Percentiles rank a stretch among this genome's conserved stretches.
Conservation (phyloP, 2,888 invertebrate genomes). For the Diadegma fenestrale region DNA sequence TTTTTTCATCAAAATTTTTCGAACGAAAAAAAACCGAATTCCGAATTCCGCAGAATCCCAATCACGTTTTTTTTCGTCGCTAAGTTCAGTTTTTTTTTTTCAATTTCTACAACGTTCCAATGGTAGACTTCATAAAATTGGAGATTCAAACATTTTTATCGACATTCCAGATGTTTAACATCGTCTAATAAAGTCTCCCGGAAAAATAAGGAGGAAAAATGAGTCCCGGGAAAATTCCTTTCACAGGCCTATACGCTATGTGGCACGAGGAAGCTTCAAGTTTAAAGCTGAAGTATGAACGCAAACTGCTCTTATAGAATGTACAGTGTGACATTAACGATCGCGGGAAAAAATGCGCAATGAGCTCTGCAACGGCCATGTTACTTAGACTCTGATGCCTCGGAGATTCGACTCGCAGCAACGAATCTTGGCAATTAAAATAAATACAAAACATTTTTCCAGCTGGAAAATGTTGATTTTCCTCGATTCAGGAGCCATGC, state of each 20-base stretch:
- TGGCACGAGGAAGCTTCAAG: background rate
- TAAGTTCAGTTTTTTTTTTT: background rate
- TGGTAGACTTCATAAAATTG: background rate
- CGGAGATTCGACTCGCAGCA: background rate
- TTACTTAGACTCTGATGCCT: background rate
- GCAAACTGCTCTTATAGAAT: background rate
- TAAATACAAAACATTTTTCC: background rate
- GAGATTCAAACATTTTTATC: background rate
- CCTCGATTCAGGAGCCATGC: background rate
- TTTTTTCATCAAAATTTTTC: too few relatives aligned
- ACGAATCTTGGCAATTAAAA: slow-evolving; percentile 28
- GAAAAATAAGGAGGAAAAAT: background rate
- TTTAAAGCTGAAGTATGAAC: slow-evolving; percentile 14
- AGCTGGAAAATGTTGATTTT: slow-evolving; percentile 1
- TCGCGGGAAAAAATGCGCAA: background rate
- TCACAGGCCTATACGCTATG: background rate
- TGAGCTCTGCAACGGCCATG: slow-evolving; percentile 7
- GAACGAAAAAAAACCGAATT: background rate
- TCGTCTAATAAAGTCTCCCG: background rate
- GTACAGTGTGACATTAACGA: slow-evolving; percentile 13
- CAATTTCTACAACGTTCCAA: background rate
- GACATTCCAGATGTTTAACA: background rate
- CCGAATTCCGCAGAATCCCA: background rate
- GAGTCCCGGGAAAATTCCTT: background rate
- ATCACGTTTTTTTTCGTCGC: background rate